Evolutionary conservation across 2,888 invertebrate species (phyloP).

Genomic region (Nysson spinosus): DNA sequence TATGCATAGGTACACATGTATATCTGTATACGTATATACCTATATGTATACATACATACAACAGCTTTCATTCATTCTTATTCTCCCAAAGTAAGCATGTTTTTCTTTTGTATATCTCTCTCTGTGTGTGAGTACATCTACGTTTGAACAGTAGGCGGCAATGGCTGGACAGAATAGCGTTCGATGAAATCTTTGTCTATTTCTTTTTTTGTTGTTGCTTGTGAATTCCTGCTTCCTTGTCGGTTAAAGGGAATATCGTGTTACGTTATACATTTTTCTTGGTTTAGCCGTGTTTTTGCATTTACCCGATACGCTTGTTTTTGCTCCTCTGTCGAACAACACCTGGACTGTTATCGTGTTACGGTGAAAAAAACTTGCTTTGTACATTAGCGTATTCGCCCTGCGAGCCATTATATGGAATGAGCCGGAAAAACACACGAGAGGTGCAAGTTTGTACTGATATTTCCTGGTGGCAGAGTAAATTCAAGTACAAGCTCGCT

Average conservation of each 20-base stretch:
- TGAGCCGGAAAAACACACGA: constrained; percentile 8
- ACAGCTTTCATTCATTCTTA: constrained; percentile 22
- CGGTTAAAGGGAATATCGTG: neutral
- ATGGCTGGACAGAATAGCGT: constrained; percentile 70
- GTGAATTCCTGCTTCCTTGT: neutral
- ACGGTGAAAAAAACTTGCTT: constrained; percentile 36
- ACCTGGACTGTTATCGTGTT: constrained; percentile 45
- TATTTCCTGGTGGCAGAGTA: constrained; percentile 17
- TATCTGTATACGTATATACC: constrained; percentile 49
- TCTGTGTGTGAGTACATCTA: constrained; percentile 46
- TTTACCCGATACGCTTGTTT: neutral
- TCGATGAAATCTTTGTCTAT: constrained; percentile 46
- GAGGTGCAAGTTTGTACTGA: constrained; percentile 42
- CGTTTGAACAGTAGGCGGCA: constrained; percentile 74
- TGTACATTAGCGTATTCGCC: constrained; percentile 27
- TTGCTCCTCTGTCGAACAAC: constrained; percentile 46
- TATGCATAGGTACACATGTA: constrained; percentile 9
- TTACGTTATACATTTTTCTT: neutral
- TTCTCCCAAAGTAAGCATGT: constrained; percentile 41
- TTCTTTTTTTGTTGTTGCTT: constrained; percentile 24
- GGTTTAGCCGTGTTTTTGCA: neutral
- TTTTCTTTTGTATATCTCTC: constrained; percentile 46
- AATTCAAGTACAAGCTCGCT: constrained; percentile 25
- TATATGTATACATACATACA: constrained; percentile 52
- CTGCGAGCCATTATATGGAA: constrained; percentile 14